Evolutionary conservation across 2,797 vertebrate species (phyloP).

Genomic region (Monodelphis domestica): DNA sequence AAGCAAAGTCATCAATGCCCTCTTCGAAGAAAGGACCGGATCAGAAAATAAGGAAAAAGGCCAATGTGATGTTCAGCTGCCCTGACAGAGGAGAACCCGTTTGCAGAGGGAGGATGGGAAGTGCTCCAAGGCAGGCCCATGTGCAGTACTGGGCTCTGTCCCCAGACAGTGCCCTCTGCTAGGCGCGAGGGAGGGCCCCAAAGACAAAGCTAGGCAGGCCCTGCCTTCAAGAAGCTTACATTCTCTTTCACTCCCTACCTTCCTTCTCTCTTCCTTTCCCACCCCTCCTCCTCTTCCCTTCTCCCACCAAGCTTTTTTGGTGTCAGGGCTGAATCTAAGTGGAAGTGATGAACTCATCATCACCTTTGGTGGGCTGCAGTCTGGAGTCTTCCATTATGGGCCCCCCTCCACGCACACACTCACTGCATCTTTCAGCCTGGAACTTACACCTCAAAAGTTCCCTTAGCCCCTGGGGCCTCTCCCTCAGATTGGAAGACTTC

Average conservation of each 20-base stretch:
- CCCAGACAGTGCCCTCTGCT: too few species aligned
- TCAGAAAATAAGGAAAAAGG: not conserved
- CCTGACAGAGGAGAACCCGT: not conserved
- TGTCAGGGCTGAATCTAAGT: not conserved
- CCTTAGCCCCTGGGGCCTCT: not conserved
- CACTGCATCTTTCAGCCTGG: not conserved
- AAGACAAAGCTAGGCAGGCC: not conserved
- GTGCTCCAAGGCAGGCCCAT: not conserved
- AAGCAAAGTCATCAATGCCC: not conserved
- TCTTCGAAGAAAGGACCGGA: not conserved
- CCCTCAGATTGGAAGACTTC: not conserved
- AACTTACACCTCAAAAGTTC: not conserved
- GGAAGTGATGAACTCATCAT: not conserved
- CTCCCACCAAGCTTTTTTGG: not conserved
- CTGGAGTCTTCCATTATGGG: not conserved
- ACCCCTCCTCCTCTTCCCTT: not conserved
- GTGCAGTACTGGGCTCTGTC: not conserved
- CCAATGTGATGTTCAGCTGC: not conserved
- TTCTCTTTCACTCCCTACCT: not conserved
- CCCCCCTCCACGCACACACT: too few species aligned
- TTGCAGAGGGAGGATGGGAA: not conserved
- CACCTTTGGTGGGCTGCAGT: not conserved
- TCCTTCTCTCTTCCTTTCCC: not conserved
- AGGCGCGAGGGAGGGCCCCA: not conserved
- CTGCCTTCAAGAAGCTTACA: not conserved